Conservation (phyloP, 1,140 invertebrate species). For the Apis laboriosa region DNA sequence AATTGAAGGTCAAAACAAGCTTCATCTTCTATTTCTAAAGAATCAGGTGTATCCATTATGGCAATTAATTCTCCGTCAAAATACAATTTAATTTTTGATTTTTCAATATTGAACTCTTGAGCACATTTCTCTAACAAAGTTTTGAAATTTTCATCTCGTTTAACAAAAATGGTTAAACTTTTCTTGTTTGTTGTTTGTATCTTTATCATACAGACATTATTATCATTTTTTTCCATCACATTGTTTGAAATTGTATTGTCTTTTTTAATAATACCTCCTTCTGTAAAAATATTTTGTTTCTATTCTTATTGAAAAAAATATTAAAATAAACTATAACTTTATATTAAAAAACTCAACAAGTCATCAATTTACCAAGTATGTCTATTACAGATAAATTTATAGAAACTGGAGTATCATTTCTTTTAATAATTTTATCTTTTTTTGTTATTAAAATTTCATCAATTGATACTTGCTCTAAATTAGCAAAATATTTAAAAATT, state of each 20-base stretch:
- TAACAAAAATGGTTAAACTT: constrained; percentile 61
- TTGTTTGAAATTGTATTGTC: constrained; percentile 21
- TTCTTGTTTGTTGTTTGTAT: constrained; percentile 71
- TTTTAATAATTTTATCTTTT: constrained; percentile 65
- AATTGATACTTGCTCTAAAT: constrained; percentile 69
- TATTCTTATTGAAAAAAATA: constrained; percentile 6
- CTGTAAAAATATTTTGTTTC: constrained; percentile 53
- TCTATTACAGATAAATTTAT: constrained; percentile 74
- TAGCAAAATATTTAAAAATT: constrained; percentile 74
- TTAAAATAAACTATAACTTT: neutral
- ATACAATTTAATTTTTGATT: constrained; percentile 72
- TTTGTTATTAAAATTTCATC: constrained; percentile 72
- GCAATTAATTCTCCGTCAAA: constrained; percentile 76
- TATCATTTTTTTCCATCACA: neutral
- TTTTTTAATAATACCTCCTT: constrained; percentile 71
- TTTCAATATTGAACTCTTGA: constrained; percentile 59
- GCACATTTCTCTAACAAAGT: constrained; percentile 64
- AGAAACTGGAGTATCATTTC: constrained; percentile 71
- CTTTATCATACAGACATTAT: constrained; percentile 71
- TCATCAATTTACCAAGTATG: constrained; percentile 68
- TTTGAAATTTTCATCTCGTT: constrained; percentile 65
- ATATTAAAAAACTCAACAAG: neutral
- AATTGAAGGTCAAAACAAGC: constrained; percentile 74
- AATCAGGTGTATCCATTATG: constrained; percentile 72
- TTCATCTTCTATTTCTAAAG: constrained; percentile 75